Percentiles rank a stretch among this genome's conserved stretches.
phyloP scores from a whole-genome alignment of 2,888 invertebrate species.

The Ophion ellenae region DNA sequence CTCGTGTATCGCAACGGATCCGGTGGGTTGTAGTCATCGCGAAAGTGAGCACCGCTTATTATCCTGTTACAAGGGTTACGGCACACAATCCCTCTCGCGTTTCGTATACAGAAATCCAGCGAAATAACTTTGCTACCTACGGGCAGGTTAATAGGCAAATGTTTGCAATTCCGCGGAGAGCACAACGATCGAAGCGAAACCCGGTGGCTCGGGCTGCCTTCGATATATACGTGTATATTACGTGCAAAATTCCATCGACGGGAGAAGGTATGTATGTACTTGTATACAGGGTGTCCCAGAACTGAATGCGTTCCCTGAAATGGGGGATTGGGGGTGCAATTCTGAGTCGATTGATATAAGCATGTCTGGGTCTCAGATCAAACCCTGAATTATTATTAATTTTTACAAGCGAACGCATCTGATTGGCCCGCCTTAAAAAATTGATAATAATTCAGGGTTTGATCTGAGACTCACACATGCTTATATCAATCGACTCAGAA shows the following conservation, averaged over 20 bases:
- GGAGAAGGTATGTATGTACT: not conserved
- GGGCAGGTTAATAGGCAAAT: slow-evolving; percentile 51
- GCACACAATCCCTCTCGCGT: slow-evolving; percentile 47
- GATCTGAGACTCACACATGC: no score
- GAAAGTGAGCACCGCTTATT: slow-evolving; percentile 54
- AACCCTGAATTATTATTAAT: no score
- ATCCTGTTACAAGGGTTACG: slow-evolving; percentile 50
- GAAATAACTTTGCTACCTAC: slow-evolving; percentile 50
- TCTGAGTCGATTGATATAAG: no score
- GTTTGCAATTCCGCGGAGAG: slow-evolving; percentile 32
- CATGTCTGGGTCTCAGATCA: no score
- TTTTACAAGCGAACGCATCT: no score
- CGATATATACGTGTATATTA: slow-evolving; percentile 5
- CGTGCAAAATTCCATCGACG: slow-evolving; percentile 22
- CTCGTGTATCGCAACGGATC: slow-evolving; percentile 14
- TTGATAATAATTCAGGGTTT: no score
- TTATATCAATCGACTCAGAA: no score
- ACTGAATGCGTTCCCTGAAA: no score
- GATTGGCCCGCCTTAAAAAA: no score
- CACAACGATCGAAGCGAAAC: slow-evolving; percentile 29
- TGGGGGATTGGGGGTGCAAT: no score
- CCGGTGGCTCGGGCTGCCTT: slow-evolving; percentile 13
- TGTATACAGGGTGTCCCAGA: no score
- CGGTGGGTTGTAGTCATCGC: slow-evolving; percentile 24
- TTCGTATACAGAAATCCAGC: slow-evolving; percentile 36